Conservation (phyloP, 2,888 invertebrate genomes). For the Zele albiditarsus region DNA sequence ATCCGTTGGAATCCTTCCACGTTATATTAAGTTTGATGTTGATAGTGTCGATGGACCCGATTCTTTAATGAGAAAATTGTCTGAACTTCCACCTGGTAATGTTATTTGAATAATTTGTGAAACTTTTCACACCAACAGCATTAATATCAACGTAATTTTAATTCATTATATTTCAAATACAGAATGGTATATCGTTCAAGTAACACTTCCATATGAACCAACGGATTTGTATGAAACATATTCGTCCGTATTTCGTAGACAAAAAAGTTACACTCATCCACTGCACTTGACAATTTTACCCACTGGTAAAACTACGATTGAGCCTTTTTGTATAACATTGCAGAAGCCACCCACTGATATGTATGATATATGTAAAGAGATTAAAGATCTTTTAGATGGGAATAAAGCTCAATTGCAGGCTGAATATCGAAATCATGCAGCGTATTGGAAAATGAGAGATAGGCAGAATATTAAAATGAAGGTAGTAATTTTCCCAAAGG, state of each 20-base stretch:
- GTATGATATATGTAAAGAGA: slow-evolving; percentile 65
- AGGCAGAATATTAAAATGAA: slow-evolving; percentile 65
- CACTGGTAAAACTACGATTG: slow-evolving; percentile 57
- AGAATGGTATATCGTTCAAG: slow-evolving; percentile 69
- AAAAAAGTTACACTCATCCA: slow-evolving; percentile 51
- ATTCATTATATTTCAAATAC: slow-evolving; percentile 34
- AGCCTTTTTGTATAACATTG: slow-evolving; percentile 65
- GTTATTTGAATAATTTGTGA: neutral
- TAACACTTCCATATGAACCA: slow-evolving; percentile 62
- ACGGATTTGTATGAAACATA: slow-evolving; percentile 14
- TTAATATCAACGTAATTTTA: neutral
- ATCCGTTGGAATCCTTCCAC: slow-evolving; percentile 57
- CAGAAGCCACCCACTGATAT: slow-evolving; percentile 57
- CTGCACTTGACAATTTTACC: slow-evolving; percentile 65
- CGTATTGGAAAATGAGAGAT: slow-evolving; percentile 68
- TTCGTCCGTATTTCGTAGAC: neutral
- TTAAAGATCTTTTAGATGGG: slow-evolving; percentile 59
- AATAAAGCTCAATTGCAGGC: slow-evolving; percentile 62
- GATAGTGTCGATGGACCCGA: slow-evolving; percentile 35
- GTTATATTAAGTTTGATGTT: slow-evolving; percentile 49
- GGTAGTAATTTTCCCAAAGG: slow-evolving; percentile 51
- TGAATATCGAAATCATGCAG: slow-evolving; percentile 56
- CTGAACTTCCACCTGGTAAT: slow-evolving; percentile 64
- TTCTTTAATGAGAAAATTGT: slow-evolving; percentile 54
- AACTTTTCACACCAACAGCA: neutral